Percentiles rank a stretch among this genome's conserved stretches.
phyloP scores from a whole-genome alignment of 2,113 vertebrate species.

The Psephotus haematonotus region DNA sequence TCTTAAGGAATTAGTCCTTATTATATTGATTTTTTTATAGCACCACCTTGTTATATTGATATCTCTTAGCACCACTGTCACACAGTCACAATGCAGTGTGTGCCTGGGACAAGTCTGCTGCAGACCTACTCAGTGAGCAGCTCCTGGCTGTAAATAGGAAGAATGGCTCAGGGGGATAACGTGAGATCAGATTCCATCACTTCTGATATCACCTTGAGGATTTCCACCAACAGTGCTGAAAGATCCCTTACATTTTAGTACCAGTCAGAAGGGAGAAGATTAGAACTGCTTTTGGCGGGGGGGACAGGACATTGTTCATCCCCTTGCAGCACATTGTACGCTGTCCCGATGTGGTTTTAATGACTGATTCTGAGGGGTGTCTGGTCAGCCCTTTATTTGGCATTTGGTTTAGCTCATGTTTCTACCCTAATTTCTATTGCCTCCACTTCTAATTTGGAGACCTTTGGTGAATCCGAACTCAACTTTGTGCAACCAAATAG shows the following conservation, averaged over 20 bases:
- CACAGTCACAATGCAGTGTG: neutral
- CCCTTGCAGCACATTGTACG: neutral
- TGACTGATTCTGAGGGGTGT: neutral
- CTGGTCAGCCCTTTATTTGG: neutral
- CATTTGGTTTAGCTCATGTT: neutral
- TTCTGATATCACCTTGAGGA: neutral
- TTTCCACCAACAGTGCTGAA: neutral
- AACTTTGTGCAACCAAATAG: neutral
- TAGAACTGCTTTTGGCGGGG: neutral
- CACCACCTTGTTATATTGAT: no score
- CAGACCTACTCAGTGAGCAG: neutral
- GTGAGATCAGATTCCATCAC: neutral
- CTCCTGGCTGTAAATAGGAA: neutral
- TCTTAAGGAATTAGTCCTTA: neutral
- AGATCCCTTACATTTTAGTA: neutral
- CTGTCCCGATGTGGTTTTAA: neutral
- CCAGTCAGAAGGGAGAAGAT: neutral
- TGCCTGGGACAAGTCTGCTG: neutral
- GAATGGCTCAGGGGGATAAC: accelerated
- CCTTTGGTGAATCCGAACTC: neutral
- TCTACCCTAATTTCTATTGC: neutral
- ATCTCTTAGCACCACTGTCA: neutral
- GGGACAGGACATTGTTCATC: neutral
- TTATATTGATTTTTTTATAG: neutral
- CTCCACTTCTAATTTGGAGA: neutral